Evolutionary conservation across 1,140 invertebrate genomes (phyloP).

Genomic region (Lepidurus couesii): DNA sequence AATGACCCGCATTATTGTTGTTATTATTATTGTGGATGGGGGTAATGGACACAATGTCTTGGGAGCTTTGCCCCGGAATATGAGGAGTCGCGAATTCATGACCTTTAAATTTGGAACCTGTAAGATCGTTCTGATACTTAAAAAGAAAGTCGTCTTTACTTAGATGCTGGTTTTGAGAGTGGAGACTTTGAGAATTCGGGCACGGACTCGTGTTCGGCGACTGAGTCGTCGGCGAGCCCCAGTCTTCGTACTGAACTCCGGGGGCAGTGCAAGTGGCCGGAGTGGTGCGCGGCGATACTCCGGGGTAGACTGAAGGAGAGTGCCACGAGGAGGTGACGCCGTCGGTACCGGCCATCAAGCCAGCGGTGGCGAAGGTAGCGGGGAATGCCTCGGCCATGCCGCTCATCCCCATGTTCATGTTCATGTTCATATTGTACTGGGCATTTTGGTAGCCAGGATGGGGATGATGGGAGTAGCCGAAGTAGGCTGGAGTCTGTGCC

Average conservation of each 20-base stretch:
- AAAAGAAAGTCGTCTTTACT: slow-evolving; percentile 26
- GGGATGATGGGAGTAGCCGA: slow-evolving; percentile 32
- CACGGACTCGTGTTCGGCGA: slow-evolving; percentile 29
- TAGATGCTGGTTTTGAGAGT: slow-evolving; percentile 30
- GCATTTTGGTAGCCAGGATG: slow-evolving; percentile 28
- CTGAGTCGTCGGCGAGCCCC: slow-evolving; percentile 25
- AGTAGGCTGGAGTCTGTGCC: slow-evolving; percentile 31
- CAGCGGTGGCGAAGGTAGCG: slow-evolving; percentile 15
- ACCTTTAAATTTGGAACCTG: slow-evolving; percentile 25
- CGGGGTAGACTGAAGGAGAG: slow-evolving; percentile 29
- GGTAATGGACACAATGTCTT: slow-evolving; percentile 29
- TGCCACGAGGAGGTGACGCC: slow-evolving; percentile 28
- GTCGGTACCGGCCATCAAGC: slow-evolving; percentile 30
- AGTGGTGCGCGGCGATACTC: slow-evolving; percentile 23
- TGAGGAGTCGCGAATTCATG: slow-evolving; percentile 27
- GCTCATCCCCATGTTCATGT: slow-evolving; percentile 28
- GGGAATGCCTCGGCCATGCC: slow-evolving; percentile 32
- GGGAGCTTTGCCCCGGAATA: slow-evolving; percentile 12
- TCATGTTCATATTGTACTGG: slow-evolving; percentile 26
- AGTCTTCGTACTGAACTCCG: slow-evolving; percentile 33
- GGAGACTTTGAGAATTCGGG: slow-evolving; percentile 8
- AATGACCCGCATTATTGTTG: slow-evolving; percentile 12
- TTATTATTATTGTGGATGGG: slow-evolving; percentile 23
- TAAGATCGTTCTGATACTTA: slow-evolving; percentile 17
- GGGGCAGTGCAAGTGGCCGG: slow-evolving; percentile 26